These are phyloP conservation scores for Protomyctophum bolini DNA, from an alignment of 2,113 vertebrate species.

Conservation along the genomic window DNA sequence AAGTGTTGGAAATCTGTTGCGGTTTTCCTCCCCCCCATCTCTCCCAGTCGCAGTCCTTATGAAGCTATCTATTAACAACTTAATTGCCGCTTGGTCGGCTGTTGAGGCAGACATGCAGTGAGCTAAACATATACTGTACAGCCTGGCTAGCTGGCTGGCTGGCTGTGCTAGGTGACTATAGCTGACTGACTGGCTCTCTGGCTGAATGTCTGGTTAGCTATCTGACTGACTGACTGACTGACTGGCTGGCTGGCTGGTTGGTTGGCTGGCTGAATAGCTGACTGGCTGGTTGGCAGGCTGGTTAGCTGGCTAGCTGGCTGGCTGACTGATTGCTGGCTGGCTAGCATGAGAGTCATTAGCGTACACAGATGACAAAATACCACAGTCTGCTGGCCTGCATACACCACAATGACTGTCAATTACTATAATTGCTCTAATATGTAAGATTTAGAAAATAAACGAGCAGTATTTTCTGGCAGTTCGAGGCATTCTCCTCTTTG, in stretches of 20 bases:
- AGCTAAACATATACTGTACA: constrained; percentile 49
- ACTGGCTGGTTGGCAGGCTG: constrained; percentile 2
- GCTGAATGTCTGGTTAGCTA: constrained; percentile 25
- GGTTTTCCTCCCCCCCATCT: constrained; percentile 33
- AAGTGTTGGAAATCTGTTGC: constrained; percentile 68
- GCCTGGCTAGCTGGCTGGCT: constrained; percentile 20
- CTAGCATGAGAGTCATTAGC: constrained; percentile 12
- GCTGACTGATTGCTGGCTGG: constrained; percentile 18
- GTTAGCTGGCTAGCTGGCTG: constrained; percentile 1
- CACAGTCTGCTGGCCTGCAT: constrained; percentile 10
- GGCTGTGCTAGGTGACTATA: too few species aligned
- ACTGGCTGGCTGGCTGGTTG: constrained; percentile 22
- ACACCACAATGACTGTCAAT: neutral
- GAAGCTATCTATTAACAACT: constrained; percentile 70
- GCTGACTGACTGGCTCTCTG: constrained; percentile 11
- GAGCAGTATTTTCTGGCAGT: neutral
- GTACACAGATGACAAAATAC: constrained; percentile 44
- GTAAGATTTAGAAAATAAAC: neutral
- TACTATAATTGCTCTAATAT: constrained; percentile 12
- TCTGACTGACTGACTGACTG: neutral
- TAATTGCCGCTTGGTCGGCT: constrained; percentile 64
- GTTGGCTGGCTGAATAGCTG: constrained; percentile 10
- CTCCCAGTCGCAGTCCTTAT: constrained; percentile 54
- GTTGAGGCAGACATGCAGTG: constrained; percentile 50
- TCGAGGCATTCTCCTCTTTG: neutral